Conservation (phyloP, 2,888 invertebrate species). For the Ormyrus nitidulus region DNA sequence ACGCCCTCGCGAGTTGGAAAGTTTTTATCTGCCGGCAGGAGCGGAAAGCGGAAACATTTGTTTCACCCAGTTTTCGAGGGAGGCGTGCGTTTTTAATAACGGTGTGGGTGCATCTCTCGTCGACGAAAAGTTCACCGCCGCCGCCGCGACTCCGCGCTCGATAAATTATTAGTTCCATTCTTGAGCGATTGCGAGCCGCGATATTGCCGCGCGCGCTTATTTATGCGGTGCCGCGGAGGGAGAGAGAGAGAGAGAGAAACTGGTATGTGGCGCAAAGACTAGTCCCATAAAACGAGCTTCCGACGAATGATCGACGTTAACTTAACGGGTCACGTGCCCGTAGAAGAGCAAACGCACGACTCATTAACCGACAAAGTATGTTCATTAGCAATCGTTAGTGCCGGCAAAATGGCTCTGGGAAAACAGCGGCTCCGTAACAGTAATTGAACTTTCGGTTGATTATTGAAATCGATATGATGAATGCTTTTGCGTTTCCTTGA, state of each 20-base stretch:
- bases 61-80: slow-evolving; percentile 4
- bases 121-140: neutral
- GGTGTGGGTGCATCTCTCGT: neutral
- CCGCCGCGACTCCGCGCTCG: slow-evolving; percentile 15
- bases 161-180: slow-evolving; percentile 44
- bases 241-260: neutral
- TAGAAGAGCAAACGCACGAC: neutral
- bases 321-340: slow-evolving; percentile 1
- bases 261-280: slow-evolving; percentile 17
- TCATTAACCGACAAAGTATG: slow-evolving; percentile 13
- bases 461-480: no score
- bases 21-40: slow-evolving; percentile 6
- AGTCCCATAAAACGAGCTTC: slow-evolving; percentile 35
- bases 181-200: slow-evolving; percentile 23
- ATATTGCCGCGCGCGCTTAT: neutral
- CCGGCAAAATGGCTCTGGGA: neutral
- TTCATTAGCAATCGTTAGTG: slow-evolving; percentile 24
- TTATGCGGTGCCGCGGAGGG: no score
- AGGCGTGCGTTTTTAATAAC: slow-evolving; percentile 30
- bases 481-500: no score
- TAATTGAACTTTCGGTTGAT: neutral
- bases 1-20: neutral
- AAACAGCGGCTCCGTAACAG: neutral
- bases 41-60: slow-evolving; percentile 12
- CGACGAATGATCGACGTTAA: slow-evolving; percentile 29